These are phyloP conservation scores for Helicoverpa assulta DNA, from an alignment of 2,888 invertebrate genomes.

Conservation along the genomic window DNA sequence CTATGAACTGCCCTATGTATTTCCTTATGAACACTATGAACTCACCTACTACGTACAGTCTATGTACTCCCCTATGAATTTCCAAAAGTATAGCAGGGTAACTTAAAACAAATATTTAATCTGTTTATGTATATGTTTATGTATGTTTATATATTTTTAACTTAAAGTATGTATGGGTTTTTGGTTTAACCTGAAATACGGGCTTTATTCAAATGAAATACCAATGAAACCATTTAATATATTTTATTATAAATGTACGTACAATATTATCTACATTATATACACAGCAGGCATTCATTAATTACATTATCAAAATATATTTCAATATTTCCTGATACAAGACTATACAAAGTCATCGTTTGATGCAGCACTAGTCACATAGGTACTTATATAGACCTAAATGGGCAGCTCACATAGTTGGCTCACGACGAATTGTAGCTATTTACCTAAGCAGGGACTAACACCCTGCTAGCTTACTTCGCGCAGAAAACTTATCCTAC, in stretches of 20 bases:
- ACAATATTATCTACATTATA: constrained; percentile 85
- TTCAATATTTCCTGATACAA: constrained; percentile 63
- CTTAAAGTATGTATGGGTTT: not conserved
- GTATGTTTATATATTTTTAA: too few relatives aligned
- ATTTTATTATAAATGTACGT: constrained; percentile 81
- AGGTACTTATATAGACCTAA: constrained; percentile 43
- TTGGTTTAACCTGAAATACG: not conserved
- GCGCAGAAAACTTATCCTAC: not conserved
- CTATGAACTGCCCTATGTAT: too few relatives aligned
- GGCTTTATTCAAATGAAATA: constrained; percentile 50
- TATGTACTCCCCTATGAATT: too few relatives aligned
- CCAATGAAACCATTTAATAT: constrained; percentile 80
- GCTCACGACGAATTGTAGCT: not conserved
- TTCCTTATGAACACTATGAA: too few relatives aligned
- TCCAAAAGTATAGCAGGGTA: too few relatives aligned
- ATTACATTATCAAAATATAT: constrained; percentile 61
- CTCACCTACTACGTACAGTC: too few relatives aligned
- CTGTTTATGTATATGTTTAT: too few relatives aligned
- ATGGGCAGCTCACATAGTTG: constrained; percentile 15
- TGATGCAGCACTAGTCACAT: constrained; percentile 54
- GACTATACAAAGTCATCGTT: constrained; percentile 75
- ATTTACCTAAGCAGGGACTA: not conserved
- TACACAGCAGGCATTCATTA: constrained; percentile 77
- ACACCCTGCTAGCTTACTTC: not conserved
- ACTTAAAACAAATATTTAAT: too few relatives aligned